Evolutionary conservation across 1,140 invertebrate genomes (phyloP).

Genomic region (Drosophila nigromelanica): DNA sequence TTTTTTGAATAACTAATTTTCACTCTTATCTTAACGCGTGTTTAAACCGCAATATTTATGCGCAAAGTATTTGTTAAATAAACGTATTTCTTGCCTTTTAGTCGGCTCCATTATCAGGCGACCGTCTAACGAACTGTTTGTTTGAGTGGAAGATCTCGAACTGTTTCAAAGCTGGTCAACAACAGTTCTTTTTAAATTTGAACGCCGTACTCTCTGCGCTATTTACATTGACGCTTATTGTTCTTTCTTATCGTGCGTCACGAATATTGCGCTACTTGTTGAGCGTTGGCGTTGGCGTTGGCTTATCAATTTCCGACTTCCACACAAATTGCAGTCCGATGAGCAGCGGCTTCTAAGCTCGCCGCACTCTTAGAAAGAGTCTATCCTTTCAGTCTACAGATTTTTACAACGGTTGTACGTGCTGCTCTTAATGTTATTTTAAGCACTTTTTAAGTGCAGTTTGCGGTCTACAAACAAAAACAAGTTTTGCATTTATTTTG

Average conservation of each 20-base stretch:
- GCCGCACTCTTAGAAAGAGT: too few relatives aligned
- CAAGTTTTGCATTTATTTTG: slow-evolving; percentile 39
- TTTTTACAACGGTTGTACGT: not conserved
- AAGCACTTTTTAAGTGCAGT: slow-evolving; percentile 23
- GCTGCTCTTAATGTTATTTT: slow-evolving; percentile 4
- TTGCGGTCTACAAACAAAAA: slow-evolving; percentile 12
- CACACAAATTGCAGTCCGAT: slow-evolving; percentile 3
- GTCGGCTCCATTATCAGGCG: slow-evolving; percentile 10
- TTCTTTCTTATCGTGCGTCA: slow-evolving; percentile 16
- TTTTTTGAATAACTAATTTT: too few relatives aligned
- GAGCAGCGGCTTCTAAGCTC: not conserved
- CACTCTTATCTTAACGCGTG: not conserved
- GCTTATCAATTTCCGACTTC: slow-evolving; percentile 35
- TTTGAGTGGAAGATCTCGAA: not conserved
- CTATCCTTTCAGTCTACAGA: not conserved
- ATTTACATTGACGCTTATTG: slow-evolving; percentile 20
- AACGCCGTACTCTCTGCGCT: slow-evolving; percentile 1
- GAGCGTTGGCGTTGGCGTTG: not conserved
- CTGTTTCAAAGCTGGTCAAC: slow-evolving; percentile 9
- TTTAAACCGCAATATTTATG: not conserved
- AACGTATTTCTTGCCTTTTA: slow-evolving; percentile 28
- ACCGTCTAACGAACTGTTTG: slow-evolving; percentile 6
- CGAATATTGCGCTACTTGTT: slow-evolving; percentile 15
- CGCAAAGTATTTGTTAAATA: not conserved
- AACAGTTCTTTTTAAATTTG: slow-evolving; percentile 11